Evolutionary conservation across 2,888 invertebrate genomes (phyloP), one percentile per base, ranked within the genome.

Genomic region (Drosophila testacea): DNA sequence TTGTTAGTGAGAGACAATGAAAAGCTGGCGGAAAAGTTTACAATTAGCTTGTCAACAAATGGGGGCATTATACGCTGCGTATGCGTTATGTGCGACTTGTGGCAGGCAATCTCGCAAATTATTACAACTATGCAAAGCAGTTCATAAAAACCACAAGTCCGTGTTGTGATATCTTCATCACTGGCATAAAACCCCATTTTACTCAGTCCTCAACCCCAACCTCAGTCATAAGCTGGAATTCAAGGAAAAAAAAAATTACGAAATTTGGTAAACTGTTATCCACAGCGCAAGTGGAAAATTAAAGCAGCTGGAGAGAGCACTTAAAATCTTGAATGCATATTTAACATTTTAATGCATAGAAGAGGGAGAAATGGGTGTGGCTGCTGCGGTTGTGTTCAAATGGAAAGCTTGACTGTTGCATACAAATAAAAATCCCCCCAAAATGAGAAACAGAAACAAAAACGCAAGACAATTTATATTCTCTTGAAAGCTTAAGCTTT

Each of bases 1-100:
- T 80, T 77, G 83, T 80, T 68, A 34, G 34, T 13, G 39, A 36
- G 16, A 22, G 32, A 59, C 69, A 66, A 76, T 62, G 48, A 22
- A 64, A 63, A 67, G 60, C 60, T 52, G 77, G 64, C 86, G 73
- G 78, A 83, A 86, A 77, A 77, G 72, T 86, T 83, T 74, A 71
- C 83, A 83, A 83, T 88, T 83, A 83, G 87, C 83, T 70, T 71
- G 88, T 71, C 73, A 73, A 79, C 86, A 80, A 83, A 76, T 59
- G 66, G 68, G 69, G 59, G 16, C 39, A 59, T 71, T 65, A 54
- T 44, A 65, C 60, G 42, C 50, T 50, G 65, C 72, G 83, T 86
- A 86, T 83, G 69, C 74, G 73, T 80, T 54, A 76, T 81, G 63
- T 46, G 42, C 41, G 36, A 13, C 42, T 27, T 30, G 42, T 9